Evolutionary conservation across 2,797 vertebrate species (phyloP).

Genomic region (Heterohyrax brucei): DNA sequence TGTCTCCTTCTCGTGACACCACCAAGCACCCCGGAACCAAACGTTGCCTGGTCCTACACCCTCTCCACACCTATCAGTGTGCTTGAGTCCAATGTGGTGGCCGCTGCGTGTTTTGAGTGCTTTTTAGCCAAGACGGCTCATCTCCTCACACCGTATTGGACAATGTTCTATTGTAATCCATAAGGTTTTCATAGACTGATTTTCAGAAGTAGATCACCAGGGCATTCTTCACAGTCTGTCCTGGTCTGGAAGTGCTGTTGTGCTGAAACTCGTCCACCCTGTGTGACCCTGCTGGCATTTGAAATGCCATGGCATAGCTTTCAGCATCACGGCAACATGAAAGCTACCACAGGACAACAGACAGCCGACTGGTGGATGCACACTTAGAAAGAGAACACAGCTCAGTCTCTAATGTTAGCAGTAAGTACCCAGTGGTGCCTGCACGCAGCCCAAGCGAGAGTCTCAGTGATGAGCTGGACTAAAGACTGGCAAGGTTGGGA

Average conservation of each 20-base stretch:
- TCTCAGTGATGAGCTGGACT: background rate
- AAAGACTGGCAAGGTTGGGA: background rate
- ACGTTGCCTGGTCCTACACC: background rate
- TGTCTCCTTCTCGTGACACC: too few relatives aligned
- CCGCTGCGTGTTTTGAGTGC: background rate
- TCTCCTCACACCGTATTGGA: background rate
- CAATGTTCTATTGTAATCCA: background rate
- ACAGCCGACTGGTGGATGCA: background rate
- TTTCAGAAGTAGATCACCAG: background rate
- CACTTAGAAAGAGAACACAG: slow-evolving; percentile 19
- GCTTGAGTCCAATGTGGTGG: background rate
- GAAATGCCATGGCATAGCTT: too few relatives aligned
- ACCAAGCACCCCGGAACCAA: background rate
- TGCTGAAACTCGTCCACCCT: background rate
- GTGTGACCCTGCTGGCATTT: background rate
- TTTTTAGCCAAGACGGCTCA: too few relatives aligned
- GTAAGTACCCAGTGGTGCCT: rapidly evolving
- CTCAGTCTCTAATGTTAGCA: background rate
- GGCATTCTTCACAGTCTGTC: background rate
- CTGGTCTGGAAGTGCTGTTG: background rate
- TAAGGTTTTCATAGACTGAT: background rate
- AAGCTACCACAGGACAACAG: background rate
- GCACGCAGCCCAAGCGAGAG: background rate
- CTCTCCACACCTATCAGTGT: background rate
- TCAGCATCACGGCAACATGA: too few relatives aligned